phyloP scores from a whole-genome alignment of 2,797 vertebrate species.

The Siniperca obscura region DNA sequence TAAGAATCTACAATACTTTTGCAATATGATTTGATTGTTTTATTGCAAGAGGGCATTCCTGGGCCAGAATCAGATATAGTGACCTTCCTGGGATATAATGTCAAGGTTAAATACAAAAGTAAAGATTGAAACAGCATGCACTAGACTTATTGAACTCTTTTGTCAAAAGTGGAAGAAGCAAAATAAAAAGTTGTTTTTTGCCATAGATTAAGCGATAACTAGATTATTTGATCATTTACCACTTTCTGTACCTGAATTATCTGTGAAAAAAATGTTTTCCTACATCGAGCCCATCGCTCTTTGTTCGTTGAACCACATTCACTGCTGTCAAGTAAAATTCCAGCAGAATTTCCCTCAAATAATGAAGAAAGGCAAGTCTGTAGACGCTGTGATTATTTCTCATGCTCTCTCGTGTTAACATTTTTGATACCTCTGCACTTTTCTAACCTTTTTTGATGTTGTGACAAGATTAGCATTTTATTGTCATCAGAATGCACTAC shows the following conservation, averaged over 20 bases:
- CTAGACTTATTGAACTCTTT: background rate
- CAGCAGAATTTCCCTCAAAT: conserved; percentile 29
- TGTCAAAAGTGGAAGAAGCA: background rate
- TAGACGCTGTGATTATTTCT: conserved; percentile 39
- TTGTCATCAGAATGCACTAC: conserved; percentile 76
- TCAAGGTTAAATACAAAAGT: conserved; percentile 8
- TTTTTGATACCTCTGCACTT: conserved; percentile 75
- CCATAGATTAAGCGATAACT: background rate
- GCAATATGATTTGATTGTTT: background rate
- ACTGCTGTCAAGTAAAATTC: conserved; percentile 44
- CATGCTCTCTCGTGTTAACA: conserved; percentile 47
- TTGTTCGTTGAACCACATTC: conserved; percentile 42
- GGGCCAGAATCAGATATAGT: background rate
- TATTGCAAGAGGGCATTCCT: background rate
- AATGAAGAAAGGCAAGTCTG: conserved; percentile 41
- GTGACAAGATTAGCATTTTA: conserved; percentile 78
- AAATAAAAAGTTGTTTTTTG: conserved; percentile 15
- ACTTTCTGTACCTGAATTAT: conserved; percentile 24
- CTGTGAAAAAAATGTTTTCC: conserved; percentile 11
- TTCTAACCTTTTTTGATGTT: conserved; percentile 64
- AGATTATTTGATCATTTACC: conserved; percentile 38
- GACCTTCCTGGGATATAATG: background rate
- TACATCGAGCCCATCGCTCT: conserved; percentile 16
- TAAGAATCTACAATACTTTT: background rate
- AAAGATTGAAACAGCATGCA: background rate